These are phyloP conservation scores for Erethizon dorsatum DNA, from an alignment of 2,797 vertebrate genomes.

Conservation along the genomic window DNA sequence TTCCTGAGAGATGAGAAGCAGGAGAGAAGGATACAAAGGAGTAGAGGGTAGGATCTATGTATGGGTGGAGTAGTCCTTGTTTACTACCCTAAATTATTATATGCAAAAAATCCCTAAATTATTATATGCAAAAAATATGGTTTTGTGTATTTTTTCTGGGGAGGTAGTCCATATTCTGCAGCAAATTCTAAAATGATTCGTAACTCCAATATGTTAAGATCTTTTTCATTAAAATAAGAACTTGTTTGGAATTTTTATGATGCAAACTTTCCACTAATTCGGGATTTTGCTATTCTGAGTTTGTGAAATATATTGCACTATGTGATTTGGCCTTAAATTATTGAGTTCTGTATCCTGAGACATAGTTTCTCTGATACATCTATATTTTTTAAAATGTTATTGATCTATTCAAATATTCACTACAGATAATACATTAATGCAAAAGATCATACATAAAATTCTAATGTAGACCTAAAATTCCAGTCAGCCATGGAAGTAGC, in stretches of 20 bases:
- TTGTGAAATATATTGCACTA: not conserved
- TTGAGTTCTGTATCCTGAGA: not conserved
- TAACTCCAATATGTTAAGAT: not conserved
- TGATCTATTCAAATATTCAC: not conserved
- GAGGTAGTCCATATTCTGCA: not conserved
- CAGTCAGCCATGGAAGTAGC: not conserved
- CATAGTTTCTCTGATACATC: not conserved
- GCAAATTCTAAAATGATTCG: slow-evolving; percentile 37
- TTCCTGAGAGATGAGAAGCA: not conserved
- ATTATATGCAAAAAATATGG: not conserved
- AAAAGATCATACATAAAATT: slow-evolving; percentile 18
- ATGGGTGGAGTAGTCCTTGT: not conserved
- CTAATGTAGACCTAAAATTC: not conserved
- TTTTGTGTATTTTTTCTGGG: not conserved
- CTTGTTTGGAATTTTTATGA: not conserved
- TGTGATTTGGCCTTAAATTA: slow-evolving; percentile 34
- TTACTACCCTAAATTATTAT: no score
- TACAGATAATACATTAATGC: not conserved
- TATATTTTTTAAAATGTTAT: not conserved
- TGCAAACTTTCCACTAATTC: not conserved
- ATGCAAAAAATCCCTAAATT: not conserved
- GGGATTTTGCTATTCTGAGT: slow-evolving; percentile 47
- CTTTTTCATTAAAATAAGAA: slow-evolving; percentile 38
- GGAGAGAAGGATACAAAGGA: not conserved
- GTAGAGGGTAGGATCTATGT: not conserved